Conservation (phyloP, 2,888 invertebrate species). For the Latrodectus hesperus region DNA sequence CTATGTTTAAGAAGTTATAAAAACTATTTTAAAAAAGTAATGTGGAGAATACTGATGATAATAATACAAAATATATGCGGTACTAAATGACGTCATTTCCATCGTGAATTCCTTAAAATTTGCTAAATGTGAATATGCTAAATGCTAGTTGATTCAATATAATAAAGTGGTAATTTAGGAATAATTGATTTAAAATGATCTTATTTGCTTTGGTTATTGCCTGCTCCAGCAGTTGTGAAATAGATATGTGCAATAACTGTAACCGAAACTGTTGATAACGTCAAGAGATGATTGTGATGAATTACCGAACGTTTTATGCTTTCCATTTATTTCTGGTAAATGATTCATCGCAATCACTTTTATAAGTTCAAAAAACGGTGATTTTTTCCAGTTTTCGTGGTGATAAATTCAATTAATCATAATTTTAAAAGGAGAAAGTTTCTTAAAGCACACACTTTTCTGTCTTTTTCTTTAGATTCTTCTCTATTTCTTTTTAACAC, state of each 20-base stretch:
- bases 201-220: slow-evolving; percentile 32
- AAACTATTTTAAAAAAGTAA: neutral
- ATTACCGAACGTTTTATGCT: slow-evolving; percentile 1
- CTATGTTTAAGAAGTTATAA: neutral
- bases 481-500: no score
- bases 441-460: no score
- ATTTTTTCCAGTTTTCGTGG: neutral
- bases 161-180: slow-evolving; percentile 27
- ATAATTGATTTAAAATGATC: slow-evolving; percentile 48
- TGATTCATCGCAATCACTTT: slow-evolving; percentile 6
- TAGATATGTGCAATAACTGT: slow-evolving; percentile 10
- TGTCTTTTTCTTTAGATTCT: no score
- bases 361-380: neutral
- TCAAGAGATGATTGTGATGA: slow-evolving; percentile 29
- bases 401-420: neutral
- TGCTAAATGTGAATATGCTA: slow-evolving; percentile 6
- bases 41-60: neutral
- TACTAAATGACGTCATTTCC: neutral
- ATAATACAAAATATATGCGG: no score
- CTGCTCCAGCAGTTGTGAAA: slow-evolving; percentile 5
- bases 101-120: neutral
- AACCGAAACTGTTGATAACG: slow-evolving; percentile 28
- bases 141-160: slow-evolving; percentile 30
- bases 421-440: neutral
- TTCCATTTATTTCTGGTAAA: neutral